These are phyloP conservation scores for Metridium senile DNA, from an alignment of 92 coral and sea anemone genomes.

Conservation along the genomic window DNA sequence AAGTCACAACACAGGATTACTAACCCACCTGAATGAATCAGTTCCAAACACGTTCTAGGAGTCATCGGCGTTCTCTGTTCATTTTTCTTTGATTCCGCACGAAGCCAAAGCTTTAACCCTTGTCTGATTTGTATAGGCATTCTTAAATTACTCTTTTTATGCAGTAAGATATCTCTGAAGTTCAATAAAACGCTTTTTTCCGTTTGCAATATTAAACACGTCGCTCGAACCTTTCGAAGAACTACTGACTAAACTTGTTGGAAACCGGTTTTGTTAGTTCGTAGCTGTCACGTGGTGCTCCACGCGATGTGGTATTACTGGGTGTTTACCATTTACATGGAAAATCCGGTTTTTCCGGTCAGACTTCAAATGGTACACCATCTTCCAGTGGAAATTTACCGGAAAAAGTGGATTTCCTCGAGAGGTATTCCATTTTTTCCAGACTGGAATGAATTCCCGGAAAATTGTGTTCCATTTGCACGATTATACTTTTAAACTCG, in stretches of 20 bases:
- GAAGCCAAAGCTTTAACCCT: conserved; percentile 45
- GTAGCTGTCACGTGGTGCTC: not conserved
- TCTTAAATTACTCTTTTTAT: not conserved
- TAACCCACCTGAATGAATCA: conserved; percentile 27
- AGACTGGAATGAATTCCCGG: no score
- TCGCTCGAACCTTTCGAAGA: no score
- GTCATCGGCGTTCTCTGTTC: conserved; percentile 50
- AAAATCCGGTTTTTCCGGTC: no score
- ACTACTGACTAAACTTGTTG: not conserved
- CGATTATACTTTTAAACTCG: no score
- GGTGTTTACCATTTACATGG: no score
- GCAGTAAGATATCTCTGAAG: not conserved
- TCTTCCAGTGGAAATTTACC: no score
- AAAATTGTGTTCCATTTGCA: no score
- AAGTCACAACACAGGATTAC: not conserved
- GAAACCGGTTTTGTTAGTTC: not conserved
- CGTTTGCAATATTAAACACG: no score
- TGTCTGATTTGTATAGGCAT: conserved; percentile 1
- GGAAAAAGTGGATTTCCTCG: no score
- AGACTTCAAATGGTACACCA: no score
- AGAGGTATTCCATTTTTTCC: no score
- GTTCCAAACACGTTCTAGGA: conserved; percentile 33
- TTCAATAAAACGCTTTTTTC: not conserved
- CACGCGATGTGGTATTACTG: not conserved
- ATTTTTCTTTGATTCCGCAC: conserved; percentile 46